Evolutionary conservation across 2,888 invertebrate species (phyloP).

Genomic region (Aproaerema taeniolella): DNA sequence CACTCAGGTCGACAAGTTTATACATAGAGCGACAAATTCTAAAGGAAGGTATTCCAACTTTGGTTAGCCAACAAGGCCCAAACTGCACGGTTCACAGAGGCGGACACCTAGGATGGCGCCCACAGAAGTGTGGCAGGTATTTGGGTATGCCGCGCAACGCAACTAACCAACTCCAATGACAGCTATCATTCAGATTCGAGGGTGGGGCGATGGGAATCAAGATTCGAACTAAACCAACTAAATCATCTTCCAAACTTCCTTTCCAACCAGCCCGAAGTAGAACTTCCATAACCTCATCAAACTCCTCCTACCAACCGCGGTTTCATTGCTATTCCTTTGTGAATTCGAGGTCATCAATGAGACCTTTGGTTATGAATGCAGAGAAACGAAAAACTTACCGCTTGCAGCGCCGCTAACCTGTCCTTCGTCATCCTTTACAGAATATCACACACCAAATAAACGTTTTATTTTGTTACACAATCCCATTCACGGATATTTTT

Average conservation of each 20-base stretch:
- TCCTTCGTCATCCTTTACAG: slow-evolving; percentile 93
- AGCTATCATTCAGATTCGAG: slow-evolving; percentile 58
- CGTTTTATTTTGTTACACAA: slow-evolving; percentile 82
- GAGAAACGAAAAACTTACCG: slow-evolving; percentile 81
- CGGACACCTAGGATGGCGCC: slow-evolving; percentile 19
- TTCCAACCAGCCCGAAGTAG: slow-evolving; percentile 19
- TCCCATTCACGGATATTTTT: slow-evolving; percentile 88
- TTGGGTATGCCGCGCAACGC: slow-evolving; percentile 38
- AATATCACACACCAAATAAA: slow-evolving; percentile 82
- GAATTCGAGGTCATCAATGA: slow-evolving; percentile 62
- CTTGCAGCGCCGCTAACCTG: slow-evolving; percentile 97
- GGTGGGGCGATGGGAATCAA: slow-evolving; percentile 63
- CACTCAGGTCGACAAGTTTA: too few relatives aligned
- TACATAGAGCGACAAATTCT: too few relatives aligned
- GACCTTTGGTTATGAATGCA: slow-evolving; percentile 57
- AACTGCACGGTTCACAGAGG: too few relatives aligned
- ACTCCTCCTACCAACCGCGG: slow-evolving; percentile 18
- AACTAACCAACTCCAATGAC: slow-evolving; percentile 59
- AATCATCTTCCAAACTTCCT: slow-evolving; percentile 16
- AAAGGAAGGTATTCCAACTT: too few relatives aligned
- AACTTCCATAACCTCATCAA: not conserved
- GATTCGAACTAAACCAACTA: slow-evolving; percentile 35
- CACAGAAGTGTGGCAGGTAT: slow-evolving; percentile 24
- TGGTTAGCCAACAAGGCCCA: too few relatives aligned
- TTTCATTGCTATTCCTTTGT: slow-evolving; percentile 48